Evolutionary conservation across 2,797 vertebrate genomes (phyloP).

Genomic region (Thunnus albacares): DNA sequence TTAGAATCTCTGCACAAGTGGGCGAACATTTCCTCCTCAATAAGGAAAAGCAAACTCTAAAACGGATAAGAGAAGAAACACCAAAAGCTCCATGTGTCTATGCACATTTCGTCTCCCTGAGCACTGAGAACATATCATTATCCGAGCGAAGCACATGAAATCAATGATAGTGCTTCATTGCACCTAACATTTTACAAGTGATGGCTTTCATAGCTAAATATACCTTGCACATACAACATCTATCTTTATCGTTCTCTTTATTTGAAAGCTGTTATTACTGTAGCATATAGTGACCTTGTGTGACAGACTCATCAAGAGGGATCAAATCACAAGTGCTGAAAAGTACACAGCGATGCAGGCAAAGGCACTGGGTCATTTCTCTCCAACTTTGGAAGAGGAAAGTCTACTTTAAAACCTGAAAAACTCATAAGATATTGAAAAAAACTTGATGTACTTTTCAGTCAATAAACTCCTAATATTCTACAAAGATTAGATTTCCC

Average conservation of each 20-base stretch:
- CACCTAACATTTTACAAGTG: constrained; percentile 67
- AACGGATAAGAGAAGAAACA: constrained; percentile 20
- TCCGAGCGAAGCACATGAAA: constrained; percentile 61
- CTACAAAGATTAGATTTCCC: constrained; percentile 67
- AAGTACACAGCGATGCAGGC: constrained; percentile 18
- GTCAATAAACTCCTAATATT: constrained; percentile 68
- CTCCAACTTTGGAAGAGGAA: constrained; percentile 40
- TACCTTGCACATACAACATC: constrained; percentile 58
- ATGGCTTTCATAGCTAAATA: constrained; percentile 72
- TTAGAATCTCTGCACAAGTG: constrained; percentile 38
- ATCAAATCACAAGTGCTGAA: constrained; percentile 61
- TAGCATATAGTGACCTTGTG: constrained; percentile 51
- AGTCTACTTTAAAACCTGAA: constrained; percentile 43
- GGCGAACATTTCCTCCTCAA: constrained; percentile 51
- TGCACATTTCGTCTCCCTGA: constrained; percentile 37
- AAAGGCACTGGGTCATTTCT: constrained; percentile 30
- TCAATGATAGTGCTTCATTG: constrained; percentile 72
- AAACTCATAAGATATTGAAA: constrained; percentile 62
- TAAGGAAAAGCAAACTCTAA: constrained; percentile 27
- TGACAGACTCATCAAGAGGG: constrained; percentile 57
- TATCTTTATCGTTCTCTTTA: constrained; percentile 66
- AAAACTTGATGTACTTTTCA: constrained; percentile 56
- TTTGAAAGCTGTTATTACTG: constrained; percentile 76
- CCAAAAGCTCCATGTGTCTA: constrained; percentile 49
- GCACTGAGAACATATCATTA: constrained; percentile 67